Evolutionary conservation across 92 coral and sea anemone genomes (phyloP).

Genomic region (Parazoanthus darwini): DNA sequence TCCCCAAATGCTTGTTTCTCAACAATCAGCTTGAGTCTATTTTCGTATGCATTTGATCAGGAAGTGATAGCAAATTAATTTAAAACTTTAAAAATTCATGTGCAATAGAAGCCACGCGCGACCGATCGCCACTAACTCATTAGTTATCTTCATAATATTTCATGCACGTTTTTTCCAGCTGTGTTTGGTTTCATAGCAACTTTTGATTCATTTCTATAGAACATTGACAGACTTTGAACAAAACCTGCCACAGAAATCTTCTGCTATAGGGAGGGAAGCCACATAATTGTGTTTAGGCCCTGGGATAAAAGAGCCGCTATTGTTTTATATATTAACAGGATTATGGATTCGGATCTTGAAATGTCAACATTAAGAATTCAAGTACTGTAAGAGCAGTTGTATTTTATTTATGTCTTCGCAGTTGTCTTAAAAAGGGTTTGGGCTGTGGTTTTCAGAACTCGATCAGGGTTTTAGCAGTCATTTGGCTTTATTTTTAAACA

Average conservation of each 20-base stretch:
- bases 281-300: neutral
- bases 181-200: constrained; percentile 7
- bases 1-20: neutral
- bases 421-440: neutral
- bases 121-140: neutral
- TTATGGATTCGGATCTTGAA: neutral
- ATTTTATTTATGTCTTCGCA: constrained; percentile 3
- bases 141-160: neutral
- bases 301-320: neutral
- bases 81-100: neutral
- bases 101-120: neutral
- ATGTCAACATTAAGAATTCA: neutral
- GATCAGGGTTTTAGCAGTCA: neutral
- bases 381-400: neutral
- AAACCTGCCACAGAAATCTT: neutral
- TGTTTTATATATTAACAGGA: neutral
- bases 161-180: constrained; percentile 8
- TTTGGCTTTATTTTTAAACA: no score
- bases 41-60: neutral
- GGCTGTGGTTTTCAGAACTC: neutral
- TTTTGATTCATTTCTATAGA: neutral
- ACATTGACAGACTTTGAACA: neutral
- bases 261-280: neutral
- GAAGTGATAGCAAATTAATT: neutral
- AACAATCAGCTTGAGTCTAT: neutral